Evolutionary conservation across 2,113 vertebrate species (phyloP).

Genomic region (Promerops cafer): DNA sequence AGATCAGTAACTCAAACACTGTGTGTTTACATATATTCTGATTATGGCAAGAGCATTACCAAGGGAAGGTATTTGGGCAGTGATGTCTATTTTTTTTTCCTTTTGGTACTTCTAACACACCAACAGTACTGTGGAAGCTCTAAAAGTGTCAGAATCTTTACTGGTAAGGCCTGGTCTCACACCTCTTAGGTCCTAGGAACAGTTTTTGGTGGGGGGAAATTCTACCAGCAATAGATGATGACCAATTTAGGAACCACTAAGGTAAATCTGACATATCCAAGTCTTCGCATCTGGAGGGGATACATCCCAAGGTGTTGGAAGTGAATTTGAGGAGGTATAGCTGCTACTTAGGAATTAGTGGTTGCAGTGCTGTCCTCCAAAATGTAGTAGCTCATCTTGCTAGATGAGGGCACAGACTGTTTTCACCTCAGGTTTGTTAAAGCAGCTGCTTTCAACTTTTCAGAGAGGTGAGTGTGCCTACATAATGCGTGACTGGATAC

Average conservation of each 20-base stretch:
- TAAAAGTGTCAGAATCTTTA: neutral
- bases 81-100: neutral
- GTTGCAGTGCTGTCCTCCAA: neutral
- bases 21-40: neutral
- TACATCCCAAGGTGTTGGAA: neutral
- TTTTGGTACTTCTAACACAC: neutral
- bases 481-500: neutral
- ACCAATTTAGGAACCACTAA: neutral
- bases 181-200: neutral
- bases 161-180: neutral
- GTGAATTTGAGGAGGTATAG: neutral
- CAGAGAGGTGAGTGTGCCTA: neutral
- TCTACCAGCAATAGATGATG: neutral
- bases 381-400: neutral
- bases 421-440: neutral
- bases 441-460: neutral
- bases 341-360: neutral
- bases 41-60: neutral
- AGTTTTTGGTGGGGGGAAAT: neutral
- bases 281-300: neutral
- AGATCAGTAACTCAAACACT: neutral
- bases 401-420: neutral
- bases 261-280: neutral
- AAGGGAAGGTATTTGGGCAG: neutral
- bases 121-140: neutral